Conservation (phyloP, 2,888 invertebrate genomes). For the Acanthococcus lagerstroemiae region DNA sequence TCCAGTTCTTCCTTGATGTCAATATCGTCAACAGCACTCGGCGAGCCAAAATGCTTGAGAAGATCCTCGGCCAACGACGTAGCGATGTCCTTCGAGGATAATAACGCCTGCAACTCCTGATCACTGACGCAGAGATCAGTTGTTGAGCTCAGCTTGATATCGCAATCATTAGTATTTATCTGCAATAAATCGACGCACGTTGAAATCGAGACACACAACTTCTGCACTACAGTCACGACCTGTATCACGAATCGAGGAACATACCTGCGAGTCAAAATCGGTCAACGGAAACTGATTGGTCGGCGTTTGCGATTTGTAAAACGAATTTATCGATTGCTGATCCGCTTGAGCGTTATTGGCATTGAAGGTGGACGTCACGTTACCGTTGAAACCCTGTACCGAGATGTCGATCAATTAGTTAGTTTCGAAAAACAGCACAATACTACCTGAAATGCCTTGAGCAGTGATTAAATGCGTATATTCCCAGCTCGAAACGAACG, state of each 20-base stretch:
- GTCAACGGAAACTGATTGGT: constrained; percentile 11
- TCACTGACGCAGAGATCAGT: constrained; percentile 52
- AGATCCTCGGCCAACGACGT: constrained; percentile 79
- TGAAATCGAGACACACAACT: background rate
- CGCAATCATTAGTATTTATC: constrained; percentile 28
- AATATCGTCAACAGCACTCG: constrained; percentile 47
- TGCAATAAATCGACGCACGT: background rate
- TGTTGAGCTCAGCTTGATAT: constrained; percentile 22
- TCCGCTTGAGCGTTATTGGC: background rate
- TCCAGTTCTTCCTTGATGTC: constrained; percentile 37
- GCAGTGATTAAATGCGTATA: too few relatives aligned
- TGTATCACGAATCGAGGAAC: background rate
- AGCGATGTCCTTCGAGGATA: constrained; percentile 63
- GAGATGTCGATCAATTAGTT: too few relatives aligned
- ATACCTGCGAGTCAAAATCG: constrained; percentile 17
- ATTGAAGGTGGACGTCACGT: background rate
- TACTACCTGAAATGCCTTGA: too few relatives aligned
- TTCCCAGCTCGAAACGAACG: too few relatives aligned
- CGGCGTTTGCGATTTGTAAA: background rate
- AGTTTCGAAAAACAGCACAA: too few relatives aligned
- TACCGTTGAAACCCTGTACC: constrained; percentile 18
- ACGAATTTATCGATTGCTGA: background rate
- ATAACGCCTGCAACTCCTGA: constrained; percentile 59
- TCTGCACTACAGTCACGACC: background rate
- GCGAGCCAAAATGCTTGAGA: constrained; percentile 68